phyloP scores from a whole-genome alignment of 2,113 vertebrate genomes.

The Larimichthys polyactis region DNA sequence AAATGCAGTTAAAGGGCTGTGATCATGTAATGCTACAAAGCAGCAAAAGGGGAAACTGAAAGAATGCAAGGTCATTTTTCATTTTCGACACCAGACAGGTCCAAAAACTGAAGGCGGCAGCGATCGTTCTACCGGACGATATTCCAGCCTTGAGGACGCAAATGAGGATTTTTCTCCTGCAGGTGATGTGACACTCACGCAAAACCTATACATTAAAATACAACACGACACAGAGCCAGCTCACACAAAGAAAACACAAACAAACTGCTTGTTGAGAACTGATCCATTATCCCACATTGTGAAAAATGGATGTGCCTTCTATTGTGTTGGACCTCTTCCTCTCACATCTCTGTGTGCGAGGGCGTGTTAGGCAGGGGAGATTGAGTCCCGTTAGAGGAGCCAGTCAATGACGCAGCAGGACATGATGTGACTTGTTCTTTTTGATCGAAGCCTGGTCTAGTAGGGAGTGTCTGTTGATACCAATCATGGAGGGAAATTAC shows the following conservation, averaged over 20 bases:
- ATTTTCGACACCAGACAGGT: too few relatives aligned
- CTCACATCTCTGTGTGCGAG: constrained; percentile 12
- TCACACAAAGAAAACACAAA: not conserved
- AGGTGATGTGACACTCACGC: not conserved
- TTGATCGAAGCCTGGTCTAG: constrained; percentile 17
- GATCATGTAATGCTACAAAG: not conserved
- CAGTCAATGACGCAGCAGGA: constrained; percentile 14
- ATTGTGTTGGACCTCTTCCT: not conserved
- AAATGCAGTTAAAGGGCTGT: not conserved
- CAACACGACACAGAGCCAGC: not conserved
- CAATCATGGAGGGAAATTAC: constrained; percentile 45
- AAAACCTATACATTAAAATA: not conserved
- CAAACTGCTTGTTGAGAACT: not conserved
- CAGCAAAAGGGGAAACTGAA: not conserved
- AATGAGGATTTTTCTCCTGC: not conserved
- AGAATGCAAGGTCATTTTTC: not conserved
- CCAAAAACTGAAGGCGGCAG: too few relatives aligned
- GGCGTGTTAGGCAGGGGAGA: not conserved
- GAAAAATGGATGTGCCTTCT: not conserved
- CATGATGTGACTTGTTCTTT: constrained; percentile 62
- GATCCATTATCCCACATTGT: not conserved
- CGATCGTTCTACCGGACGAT: not conserved
- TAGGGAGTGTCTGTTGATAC: constrained; percentile 46
- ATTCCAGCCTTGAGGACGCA: not conserved
- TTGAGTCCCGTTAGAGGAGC: constrained; percentile 3